Evolutionary conservation across 2,888 invertebrate species (phyloP), one percentile per base, ranked within the genome.

Genomic region (Ophioninae sp.): DNA sequence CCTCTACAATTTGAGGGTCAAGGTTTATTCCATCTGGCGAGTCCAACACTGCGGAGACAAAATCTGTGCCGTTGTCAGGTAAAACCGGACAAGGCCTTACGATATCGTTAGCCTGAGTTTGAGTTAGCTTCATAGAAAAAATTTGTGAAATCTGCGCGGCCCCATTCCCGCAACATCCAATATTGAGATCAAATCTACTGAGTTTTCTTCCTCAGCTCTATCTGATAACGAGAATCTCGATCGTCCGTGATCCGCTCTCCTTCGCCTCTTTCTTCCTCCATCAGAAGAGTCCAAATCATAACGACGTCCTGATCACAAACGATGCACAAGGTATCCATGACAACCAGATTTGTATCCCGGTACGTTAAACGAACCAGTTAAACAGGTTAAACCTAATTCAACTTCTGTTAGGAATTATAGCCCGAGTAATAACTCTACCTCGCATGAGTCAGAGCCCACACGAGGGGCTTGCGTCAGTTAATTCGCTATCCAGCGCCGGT

Each of bases 301-400:
- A 7, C 23, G 65, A 41, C 75, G 65, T 75, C 65, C 65, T 65
- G 56, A 65, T 7, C 21, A 75, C 7, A 65, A 75, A 20, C 6
- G 21, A 56, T 37, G 37, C 37, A 20, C 8, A 65, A 65, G 59
- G 56, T 65, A 65, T 74, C 20, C 65, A 50, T 56, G 41, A 21
- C 7, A 57, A 39, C 39, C 65, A 59, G 39, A 67, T 67, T 57
- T 7, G 17, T 21, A 7, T 21, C 57, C 21, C 17, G 21, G 65
- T 67, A 75, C 75, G 75, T 75, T 65, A 75, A 75, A 75, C 75
- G 65, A 37, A 65, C 75, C 20, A 56, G 65, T 65, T 67, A 75
- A 65, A 65, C 30, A 75, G 75, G 75, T 75, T 57, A 65, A 7
- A 65, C 64, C 57, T 17, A 20, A 65, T 21, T 75, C 20, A 75